These are phyloP conservation scores for Nothura maculosa DNA, from an alignment of 2,797 vertebrate genomes.

Conservation along the genomic window DNA sequence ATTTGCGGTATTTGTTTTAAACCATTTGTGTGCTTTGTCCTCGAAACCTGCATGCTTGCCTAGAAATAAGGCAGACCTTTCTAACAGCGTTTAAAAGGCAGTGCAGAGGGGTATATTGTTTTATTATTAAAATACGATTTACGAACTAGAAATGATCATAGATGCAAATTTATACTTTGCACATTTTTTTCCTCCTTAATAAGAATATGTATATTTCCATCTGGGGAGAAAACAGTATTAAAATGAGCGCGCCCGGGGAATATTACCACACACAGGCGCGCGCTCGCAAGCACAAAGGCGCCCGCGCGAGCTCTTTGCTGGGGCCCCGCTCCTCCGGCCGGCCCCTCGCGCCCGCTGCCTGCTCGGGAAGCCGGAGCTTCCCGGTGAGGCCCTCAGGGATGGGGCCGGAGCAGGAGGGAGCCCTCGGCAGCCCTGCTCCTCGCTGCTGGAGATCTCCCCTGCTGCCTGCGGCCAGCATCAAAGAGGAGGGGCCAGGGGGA, in stretches of 20 bases:
- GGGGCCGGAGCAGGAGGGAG: too few relatives aligned
- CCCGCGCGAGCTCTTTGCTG: not conserved
- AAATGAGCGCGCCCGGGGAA: constrained; percentile 56
- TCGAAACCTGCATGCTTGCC: not conserved
- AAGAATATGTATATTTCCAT: constrained; percentile 63
- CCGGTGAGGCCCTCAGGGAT: too few relatives aligned
- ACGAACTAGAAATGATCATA: constrained; percentile 54
- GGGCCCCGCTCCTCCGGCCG: not conserved
- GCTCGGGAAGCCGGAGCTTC: not conserved
- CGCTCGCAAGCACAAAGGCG: constrained; percentile 31
- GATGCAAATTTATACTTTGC: constrained; percentile 64
- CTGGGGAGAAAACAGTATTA: constrained; percentile 64
- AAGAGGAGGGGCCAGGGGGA: not conserved
- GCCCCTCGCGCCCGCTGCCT: fast-evolving
- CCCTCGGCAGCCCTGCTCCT: fast-evolving
- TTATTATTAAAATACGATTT: constrained; percentile 54
- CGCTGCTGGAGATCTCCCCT: not conserved
- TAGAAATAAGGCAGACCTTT: not conserved
- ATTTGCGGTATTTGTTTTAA: not conserved
- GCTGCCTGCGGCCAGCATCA: not conserved
- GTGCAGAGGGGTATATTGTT: not conserved
- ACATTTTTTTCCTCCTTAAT: constrained; percentile 52
- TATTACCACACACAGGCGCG: not conserved
- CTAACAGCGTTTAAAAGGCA: not conserved
- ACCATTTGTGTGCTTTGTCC: not conserved